Evolutionary conservation across 2,797 vertebrate genomes (phyloP).

Genomic region (Pitangus sulphuratus): DNA sequence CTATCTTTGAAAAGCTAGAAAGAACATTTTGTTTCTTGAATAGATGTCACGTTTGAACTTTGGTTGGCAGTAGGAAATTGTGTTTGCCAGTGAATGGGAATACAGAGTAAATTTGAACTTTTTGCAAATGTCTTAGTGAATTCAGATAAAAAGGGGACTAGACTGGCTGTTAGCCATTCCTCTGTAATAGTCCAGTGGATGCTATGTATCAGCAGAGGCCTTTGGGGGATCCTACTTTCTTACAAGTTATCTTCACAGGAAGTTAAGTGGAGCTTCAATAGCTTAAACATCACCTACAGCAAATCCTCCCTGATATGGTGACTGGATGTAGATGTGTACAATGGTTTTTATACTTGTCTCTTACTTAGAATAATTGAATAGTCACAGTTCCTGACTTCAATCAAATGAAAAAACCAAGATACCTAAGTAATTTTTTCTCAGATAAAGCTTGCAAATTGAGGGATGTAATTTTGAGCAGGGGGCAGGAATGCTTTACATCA

Average conservation of each 20-base stretch:
- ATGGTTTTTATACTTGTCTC: not conserved
- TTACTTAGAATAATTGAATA: not conserved
- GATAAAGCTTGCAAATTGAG: not conserved
- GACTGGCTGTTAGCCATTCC: not conserved
- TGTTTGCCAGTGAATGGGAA: not conserved
- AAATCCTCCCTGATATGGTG: not conserved
- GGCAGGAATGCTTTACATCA: not conserved
- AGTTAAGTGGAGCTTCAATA: not conserved
- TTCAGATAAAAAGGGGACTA: not conserved
- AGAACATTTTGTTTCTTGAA: not conserved
- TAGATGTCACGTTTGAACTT: not conserved
- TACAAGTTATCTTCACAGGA: not conserved
- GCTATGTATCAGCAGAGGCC: not conserved
- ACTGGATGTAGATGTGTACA: not conserved
- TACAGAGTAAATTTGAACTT: not conserved
- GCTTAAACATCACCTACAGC: not conserved
- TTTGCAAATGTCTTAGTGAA: not conserved
- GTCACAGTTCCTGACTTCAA: not conserved
- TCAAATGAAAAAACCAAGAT: not conserved
- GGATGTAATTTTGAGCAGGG: not conserved
- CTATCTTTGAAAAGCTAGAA: not conserved
- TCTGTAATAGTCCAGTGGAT: not conserved
- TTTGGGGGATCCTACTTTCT: not conserved
- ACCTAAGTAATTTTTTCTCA: not conserved
- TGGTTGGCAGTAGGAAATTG: not conserved